Evolutionary conservation across 2,888 invertebrate species (phyloP).

Genomic region (Thymelicus sylvestris): DNA sequence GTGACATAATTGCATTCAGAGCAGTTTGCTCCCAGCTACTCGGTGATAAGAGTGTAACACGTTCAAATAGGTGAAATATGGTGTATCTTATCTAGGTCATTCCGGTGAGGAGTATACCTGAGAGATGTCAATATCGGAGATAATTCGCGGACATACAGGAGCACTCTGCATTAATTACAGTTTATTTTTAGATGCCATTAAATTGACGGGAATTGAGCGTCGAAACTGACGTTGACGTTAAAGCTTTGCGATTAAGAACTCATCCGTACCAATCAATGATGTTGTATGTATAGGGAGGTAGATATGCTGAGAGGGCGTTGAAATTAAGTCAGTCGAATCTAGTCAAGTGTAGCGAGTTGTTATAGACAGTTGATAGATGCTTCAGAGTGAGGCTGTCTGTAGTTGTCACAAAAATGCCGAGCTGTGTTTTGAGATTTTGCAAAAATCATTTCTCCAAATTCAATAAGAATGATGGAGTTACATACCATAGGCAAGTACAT

Average conservation of each 20-base stretch:
- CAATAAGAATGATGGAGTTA: too few relatives aligned
- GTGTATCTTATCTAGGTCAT: slow-evolving; percentile 6
- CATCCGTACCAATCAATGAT: too few relatives aligned
- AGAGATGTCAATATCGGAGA: slow-evolving; percentile 24
- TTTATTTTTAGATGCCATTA: slow-evolving; percentile 23
- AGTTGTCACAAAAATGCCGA: too few relatives aligned
- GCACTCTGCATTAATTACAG: slow-evolving; percentile 16
- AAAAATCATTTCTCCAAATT: too few relatives aligned
- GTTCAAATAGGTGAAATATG: slow-evolving; percentile 12
- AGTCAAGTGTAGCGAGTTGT: too few relatives aligned
- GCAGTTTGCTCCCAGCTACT: slow-evolving; percentile 1
- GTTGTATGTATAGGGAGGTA: too few relatives aligned
- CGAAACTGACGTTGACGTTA: background rate
- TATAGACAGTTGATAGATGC: too few relatives aligned
- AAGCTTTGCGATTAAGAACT: background rate
- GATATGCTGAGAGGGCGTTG: too few relatives aligned
- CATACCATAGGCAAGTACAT: too few relatives aligned
- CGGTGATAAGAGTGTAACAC: background rate
- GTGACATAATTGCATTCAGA: slow-evolving; percentile 3
- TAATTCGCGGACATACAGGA: slow-evolving; percentile 5
- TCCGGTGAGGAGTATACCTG: background rate
- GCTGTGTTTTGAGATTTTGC: too few relatives aligned
- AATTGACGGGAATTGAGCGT: slow-evolving; percentile 5
- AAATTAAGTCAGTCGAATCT: too few relatives aligned
- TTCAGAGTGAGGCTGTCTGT: too few relatives aligned